A percentile compares a stretch with the other conserved stretches of the same genome.
Evolutionary conservation across 2,113 vertebrate species (phyloP).

Genomic region (Rhynchomys soricoides): DNA sequence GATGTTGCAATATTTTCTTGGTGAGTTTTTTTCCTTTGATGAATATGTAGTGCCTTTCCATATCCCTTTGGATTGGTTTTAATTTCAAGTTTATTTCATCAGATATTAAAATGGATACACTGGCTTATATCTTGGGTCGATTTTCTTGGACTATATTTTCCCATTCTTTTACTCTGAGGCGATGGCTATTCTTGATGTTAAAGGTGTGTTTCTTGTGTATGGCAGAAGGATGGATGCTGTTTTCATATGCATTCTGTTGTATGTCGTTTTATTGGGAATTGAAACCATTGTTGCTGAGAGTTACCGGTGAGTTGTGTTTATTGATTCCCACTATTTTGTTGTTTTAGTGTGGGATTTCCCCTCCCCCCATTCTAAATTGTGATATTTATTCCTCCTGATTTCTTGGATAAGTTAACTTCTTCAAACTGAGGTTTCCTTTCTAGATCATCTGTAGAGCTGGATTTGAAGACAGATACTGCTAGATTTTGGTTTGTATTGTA

Average conservation of each 20-base stretch:
- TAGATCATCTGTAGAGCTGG: neutral
- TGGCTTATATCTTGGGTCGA: neutral
- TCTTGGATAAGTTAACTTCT: neutral
- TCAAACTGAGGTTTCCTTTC: neutral
- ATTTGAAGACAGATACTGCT: neutral
- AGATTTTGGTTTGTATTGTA: neutral
- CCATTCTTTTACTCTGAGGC: neutral
- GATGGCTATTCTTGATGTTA: neutral
- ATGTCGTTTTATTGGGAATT: neutral
- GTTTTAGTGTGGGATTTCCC: neutral
- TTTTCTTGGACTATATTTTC: neutral
- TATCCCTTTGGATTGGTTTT: neutral
- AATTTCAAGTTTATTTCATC: neutral
- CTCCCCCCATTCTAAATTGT: neutral
- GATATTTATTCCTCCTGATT: neutral
- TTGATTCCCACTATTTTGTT: neutral
- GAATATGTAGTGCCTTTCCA: neutral
- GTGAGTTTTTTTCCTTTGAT: neutral
- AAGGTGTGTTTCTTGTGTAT: neutral
- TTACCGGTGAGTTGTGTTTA: neutral
- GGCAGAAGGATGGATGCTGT: neutral
- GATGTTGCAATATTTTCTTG: neutral
- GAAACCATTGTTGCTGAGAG: neutral
- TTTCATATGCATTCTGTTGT: neutral
- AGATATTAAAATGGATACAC: neutral